Evolutionary conservation across 2,888 invertebrate genomes (phyloP).

Genomic region (Mythimna ferrago): DNA sequence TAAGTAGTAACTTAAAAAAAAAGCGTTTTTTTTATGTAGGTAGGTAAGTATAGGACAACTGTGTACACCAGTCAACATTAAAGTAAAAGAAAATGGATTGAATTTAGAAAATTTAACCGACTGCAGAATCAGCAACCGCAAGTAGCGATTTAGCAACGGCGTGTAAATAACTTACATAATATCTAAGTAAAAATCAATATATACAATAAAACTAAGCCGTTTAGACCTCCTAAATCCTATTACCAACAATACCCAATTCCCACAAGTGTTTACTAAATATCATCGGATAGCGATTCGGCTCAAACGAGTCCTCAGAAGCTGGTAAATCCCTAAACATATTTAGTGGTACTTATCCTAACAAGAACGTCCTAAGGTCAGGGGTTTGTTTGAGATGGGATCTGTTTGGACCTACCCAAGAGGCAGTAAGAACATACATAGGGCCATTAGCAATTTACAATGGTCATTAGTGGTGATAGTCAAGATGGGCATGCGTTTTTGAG

Average conservation of each 20-base stretch:
- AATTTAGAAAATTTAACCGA: too few relatives aligned
- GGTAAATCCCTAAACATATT: constrained; percentile 50
- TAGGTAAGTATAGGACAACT: too few relatives aligned
- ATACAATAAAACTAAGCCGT: not conserved
- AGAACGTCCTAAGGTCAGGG: constrained; percentile 28
- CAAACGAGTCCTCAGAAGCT: constrained; percentile 41
- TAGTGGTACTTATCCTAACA: constrained; percentile 44
- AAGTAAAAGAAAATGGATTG: too few relatives aligned
- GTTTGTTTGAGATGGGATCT: constrained; percentile 30
- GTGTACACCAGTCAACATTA: too few relatives aligned
- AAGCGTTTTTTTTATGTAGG: too few relatives aligned
- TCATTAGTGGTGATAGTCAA: not conserved
- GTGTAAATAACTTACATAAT: not conserved
- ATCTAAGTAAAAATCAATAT: constrained; percentile 5
- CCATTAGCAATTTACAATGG: not conserved
- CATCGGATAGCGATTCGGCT: constrained; percentile 31
- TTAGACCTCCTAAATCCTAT: constrained; percentile 17
- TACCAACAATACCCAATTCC: constrained; percentile 19
- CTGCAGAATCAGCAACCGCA: too few relatives aligned
- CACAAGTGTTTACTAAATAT: constrained; percentile 45
- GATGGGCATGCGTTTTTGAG: not conserved
- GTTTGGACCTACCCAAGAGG: not conserved
- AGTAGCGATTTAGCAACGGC: too few relatives aligned
- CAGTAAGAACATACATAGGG: constrained; percentile 4
- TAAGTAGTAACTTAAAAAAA: too few relatives aligned